Conservation (phyloP, 2,888 invertebrate species). For the Zeuzera pyrina region DNA sequence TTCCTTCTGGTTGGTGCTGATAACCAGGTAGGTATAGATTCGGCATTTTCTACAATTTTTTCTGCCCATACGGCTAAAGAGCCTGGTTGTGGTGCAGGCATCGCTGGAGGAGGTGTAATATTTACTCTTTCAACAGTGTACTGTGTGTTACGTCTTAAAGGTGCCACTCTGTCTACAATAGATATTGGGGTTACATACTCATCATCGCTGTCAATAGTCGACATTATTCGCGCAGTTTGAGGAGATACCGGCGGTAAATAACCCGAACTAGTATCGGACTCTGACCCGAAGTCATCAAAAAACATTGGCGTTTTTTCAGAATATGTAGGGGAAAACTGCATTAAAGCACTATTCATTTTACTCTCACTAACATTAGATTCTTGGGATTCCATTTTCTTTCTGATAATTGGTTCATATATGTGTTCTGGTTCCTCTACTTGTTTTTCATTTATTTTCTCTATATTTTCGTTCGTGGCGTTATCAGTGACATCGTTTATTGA, state of each 20-base stretch:
- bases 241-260: slow-evolving; percentile 33
- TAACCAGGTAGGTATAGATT: slow-evolving; percentile 65
- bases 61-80: slow-evolving; percentile 61
- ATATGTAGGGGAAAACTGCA: slow-evolving; percentile 48
- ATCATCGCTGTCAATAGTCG: slow-evolving; percentile 42
- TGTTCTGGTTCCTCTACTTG: slow-evolving; percentile 32
- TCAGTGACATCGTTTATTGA: slow-evolving; percentile 21
- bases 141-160: slow-evolving; percentile 33
- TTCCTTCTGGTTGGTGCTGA: slow-evolving; percentile 60
- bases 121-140: slow-evolving; percentile 54
- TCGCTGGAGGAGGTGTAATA: slow-evolving; percentile 62
- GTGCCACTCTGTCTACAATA: slow-evolving; percentile 55
- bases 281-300: slow-evolving; percentile 34
- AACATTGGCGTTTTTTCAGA: slow-evolving; percentile 27
- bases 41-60: slow-evolving; percentile 70
- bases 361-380: slow-evolving; percentile 19
- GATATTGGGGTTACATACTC: slow-evolving; percentile 49
- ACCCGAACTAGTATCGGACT: slow-evolving; percentile 45
- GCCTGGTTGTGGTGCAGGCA: slow-evolving; percentile 50
- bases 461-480: slow-evolving; percentile 37
- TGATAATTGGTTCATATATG: slow-evolving; percentile 37
- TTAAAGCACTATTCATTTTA: slow-evolving; percentile 41
- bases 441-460: slow-evolving; percentile 14
- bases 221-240: slow-evolving; percentile 1
- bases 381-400: slow-evolving; percentile 24